Evolutionary conservation across 1,140 invertebrate species (phyloP), one percentile per base, ranked within the genome.

Genomic region (Magallana angulata): DNA sequence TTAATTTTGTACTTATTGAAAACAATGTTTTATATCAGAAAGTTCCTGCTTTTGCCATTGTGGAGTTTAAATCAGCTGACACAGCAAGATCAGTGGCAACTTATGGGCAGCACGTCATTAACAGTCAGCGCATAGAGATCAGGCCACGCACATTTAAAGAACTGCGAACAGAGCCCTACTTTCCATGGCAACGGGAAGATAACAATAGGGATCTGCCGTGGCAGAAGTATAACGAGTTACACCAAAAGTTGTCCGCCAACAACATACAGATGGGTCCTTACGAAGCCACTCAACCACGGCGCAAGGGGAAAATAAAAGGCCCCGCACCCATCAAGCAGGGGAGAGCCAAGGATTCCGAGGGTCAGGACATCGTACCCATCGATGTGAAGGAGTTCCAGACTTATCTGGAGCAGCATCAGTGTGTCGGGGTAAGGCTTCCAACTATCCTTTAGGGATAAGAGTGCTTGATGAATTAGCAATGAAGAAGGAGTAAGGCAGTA

Each of bases 121-220:
- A 89, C 59, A 89, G 88, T 36, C 59, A 24, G 7, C 76, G 36
- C 16, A 56, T 89, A 62, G 84, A 81, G 14, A 86, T 89, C 7
- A 59, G 86, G 14, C 86, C 86, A 14, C 68, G 88, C 16, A 58
- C 81, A 18, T 89, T 89, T 60, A 89, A 85, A 36, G 88, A 89
- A 24, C 83, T 89, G 9, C 76, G 80, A 56, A 64, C 83, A 36
- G 56, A 64, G 68, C 88, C 88, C 11, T 87, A 89, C 57, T 89
- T 89, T 62, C 88, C 88, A 68, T 89, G 88, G 88, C 80, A 85
- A 30, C 64, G 82, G 0, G 57, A 83, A 57, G 56, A 85, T 57
- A 62, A 58, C 48, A 57, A 82, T n/a, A 58, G 57, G 16, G 56
- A 82, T 14, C 56, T 58, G 48, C 81, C 81, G 14, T 82, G 81